Evolutionary conservation across 2,113 vertebrate genomes (phyloP).

Genomic region (Cranoglanis bouderius): DNA sequence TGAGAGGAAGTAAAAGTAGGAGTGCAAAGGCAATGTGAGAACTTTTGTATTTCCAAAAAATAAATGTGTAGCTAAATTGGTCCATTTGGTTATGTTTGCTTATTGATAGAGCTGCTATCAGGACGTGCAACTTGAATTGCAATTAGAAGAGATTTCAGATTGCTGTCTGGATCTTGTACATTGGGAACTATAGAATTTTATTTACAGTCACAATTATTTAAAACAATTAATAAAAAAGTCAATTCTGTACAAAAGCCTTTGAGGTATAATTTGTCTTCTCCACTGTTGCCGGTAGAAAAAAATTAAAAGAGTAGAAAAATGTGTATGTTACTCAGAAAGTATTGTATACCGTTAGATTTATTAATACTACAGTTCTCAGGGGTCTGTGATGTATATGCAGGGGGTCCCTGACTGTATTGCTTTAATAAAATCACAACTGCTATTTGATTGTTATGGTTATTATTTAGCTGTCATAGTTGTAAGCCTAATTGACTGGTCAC

Average conservation of each 20-base stretch:
- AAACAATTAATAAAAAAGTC: not conserved
- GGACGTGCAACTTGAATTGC: not conserved
- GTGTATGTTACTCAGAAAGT: not conserved
- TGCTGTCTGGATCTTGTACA: not conserved
- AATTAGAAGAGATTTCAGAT: not conserved
- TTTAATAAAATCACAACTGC: not conserved
- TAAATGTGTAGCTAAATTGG: not conserved
- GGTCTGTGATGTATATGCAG: not conserved
- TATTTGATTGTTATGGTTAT: not conserved
- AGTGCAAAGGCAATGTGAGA: not conserved
- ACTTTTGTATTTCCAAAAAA: not conserved
- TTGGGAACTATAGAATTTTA: not conserved
- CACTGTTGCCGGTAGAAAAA: not conserved
- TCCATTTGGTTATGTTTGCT: not conserved
- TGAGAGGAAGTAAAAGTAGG: constrained; percentile 12
- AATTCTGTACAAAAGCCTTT: not conserved
- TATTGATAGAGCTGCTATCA: not conserved
- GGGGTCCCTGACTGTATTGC: not conserved
- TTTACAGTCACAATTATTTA: not conserved
- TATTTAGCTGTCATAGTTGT: not conserved
- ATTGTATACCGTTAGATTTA: not conserved
- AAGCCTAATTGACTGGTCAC: not conserved
- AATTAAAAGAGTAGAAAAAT: not conserved
- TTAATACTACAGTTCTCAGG: not conserved
- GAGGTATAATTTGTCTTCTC: not conserved